phyloP scores from a whole-genome alignment of 1,140 invertebrate genomes.

The Drusus annulatus region DNA sequence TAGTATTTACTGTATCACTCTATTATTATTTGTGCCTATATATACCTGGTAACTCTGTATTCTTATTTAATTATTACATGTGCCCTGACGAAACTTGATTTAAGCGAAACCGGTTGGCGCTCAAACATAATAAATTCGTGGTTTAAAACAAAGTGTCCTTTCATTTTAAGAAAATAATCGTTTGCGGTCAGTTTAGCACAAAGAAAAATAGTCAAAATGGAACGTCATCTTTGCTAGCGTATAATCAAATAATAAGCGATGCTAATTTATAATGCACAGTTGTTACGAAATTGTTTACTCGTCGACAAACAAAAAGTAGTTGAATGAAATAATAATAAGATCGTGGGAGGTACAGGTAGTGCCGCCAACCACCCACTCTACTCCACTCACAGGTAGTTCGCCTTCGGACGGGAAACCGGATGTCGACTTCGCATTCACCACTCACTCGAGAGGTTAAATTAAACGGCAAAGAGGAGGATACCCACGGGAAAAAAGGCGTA shows the following conservation, averaged over 20 bases:
- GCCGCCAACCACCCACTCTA: background rate
- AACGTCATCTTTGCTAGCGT: background rate
- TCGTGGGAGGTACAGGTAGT: slow-evolving; percentile 9
- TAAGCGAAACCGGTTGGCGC: too few relatives aligned
- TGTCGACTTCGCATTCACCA: slow-evolving; percentile 4
- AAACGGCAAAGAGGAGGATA: too few relatives aligned
- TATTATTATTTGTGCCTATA: too few relatives aligned
- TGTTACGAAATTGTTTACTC: background rate
- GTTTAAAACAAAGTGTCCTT: too few relatives aligned
- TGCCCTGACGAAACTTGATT: too few relatives aligned
- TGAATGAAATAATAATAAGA: background rate
- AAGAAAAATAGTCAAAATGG: background rate
- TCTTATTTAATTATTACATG: too few relatives aligned
- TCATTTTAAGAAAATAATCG: background rate
- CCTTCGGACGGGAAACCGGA: background rate
- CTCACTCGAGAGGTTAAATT: background rate
- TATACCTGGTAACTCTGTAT: too few relatives aligned
- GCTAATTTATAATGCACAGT: background rate
- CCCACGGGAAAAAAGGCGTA: too few relatives aligned
- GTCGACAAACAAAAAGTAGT: slow-evolving; percentile 9
- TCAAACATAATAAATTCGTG: too few relatives aligned
- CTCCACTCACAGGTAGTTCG: background rate
- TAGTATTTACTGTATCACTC: too few relatives aligned
- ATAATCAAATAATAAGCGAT: background rate
- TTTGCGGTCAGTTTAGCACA: background rate